Evolutionary conservation across 1,140 invertebrate genomes (phyloP), one percentile per base, ranked within the genome.

Genomic region (Thaumatotibia leucotreta): DNA sequence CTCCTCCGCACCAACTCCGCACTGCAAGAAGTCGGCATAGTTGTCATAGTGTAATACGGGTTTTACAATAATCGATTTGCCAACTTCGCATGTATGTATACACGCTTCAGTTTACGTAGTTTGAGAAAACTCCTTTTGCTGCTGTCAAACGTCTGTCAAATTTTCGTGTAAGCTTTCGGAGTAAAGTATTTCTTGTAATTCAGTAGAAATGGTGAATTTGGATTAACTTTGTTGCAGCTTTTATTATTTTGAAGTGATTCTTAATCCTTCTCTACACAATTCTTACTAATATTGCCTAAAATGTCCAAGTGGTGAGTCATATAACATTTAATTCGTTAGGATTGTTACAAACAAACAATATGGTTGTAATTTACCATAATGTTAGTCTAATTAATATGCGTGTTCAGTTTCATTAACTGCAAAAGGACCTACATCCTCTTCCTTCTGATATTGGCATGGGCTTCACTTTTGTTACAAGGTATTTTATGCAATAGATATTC

Each of bases 241-340:
- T 62, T 9, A 31, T 11, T 23, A 33, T 11, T 31, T 27, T 58
- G n/a, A 29, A 58, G n/a, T 58, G 6, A 58, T 8, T 14, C 14
- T 58, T 29, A 17, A n/a, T 11, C 24, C 4, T 58, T 58, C 23
- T 58, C 29, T 14, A 29, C 52, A 27, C 0, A 58, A 14, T n/a
- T 58, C 52, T 1, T 27, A 27, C 52, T 24, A 14, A 27, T 9
- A 31, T 27, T 54, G 22, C 64, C 61, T 74, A 82, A 79, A 35
- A 88, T 88, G 85, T 88, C 85, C 23, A 88, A 88, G 74, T 88
- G 85, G 85, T 88, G 73, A 67, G 86, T 81, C 65, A 75, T 67
- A 64, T 39, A 50, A 52, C 52, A 14, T 14, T 29, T 24, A 24
- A 58, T 1, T 24, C n/a, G n/a, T 62, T 39, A 31, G 35, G n/a